A percentile compares a stretch with the other conserved stretches of the same genome.
These are phyloP conservation scores for Emmelina monodactyla DNA, from an alignment of 2,888 invertebrate species.

Conservation along the genomic window DNA sequence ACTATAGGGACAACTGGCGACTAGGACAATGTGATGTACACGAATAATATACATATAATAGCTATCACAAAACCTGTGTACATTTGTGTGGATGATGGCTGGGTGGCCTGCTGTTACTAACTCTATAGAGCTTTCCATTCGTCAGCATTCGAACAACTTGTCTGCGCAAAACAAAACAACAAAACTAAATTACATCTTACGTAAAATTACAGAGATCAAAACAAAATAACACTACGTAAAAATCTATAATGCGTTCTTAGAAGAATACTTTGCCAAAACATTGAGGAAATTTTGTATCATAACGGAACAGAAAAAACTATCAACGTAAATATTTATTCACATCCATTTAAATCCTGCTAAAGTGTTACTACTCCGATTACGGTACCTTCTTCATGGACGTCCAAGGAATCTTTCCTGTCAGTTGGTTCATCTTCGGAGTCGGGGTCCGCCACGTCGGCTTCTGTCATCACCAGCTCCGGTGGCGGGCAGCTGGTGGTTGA, in stretches of 20 bases:
- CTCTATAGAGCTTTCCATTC: slow-evolving; percentile 28
- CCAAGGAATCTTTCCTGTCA: slow-evolving; percentile 54
- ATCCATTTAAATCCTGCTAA: too few species aligned
- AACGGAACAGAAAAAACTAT: too few species aligned
- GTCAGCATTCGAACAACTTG: slow-evolving; percentile 55
- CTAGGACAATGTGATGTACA: too few species aligned
- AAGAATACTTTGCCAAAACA: too few species aligned
- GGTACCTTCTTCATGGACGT: slow-evolving; percentile 59
- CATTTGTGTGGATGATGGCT: slow-evolving; percentile 25
- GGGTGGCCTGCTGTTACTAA: slow-evolving; percentile 33
- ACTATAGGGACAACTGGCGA: too few species aligned
- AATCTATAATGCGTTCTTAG: not conserved
- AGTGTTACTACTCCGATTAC: too few species aligned
- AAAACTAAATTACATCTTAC: slow-evolving; percentile 17
- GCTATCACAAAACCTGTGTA: slow-evolving; percentile 28
- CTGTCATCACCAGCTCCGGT: slow-evolving; percentile 54
- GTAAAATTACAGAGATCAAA: not conserved
- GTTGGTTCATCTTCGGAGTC: slow-evolving; percentile 50
- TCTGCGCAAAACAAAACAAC: slow-evolving; percentile 44
- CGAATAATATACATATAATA: slow-evolving; percentile 15
- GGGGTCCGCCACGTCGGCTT: slow-evolving; percentile 44
- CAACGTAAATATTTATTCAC: too few species aligned
- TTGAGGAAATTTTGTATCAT: too few species aligned
- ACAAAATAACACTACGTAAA: not conserved
- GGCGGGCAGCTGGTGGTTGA: slow-evolving; percentile 29